These are phyloP conservation scores for Thomomys bottae DNA, from an alignment of 2,113 vertebrate genomes.

Conservation along the genomic window DNA sequence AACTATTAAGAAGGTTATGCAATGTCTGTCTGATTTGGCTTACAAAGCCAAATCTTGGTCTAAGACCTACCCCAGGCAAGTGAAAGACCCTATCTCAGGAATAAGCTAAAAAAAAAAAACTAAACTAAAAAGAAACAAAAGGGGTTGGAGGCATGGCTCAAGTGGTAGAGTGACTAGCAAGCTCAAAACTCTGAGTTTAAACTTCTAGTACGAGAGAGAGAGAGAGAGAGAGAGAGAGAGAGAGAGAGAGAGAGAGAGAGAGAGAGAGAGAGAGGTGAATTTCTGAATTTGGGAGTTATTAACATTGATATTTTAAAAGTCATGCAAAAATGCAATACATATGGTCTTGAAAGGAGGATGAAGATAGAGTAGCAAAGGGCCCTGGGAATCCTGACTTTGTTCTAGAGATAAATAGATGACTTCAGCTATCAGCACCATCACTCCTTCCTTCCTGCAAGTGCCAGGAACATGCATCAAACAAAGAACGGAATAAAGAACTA, in stretches of 20 bases:
- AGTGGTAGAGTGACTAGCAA: too few species aligned
- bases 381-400: neutral
- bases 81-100: too few species aligned
- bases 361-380: neutral
- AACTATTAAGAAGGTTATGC: neutral
- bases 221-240: too few species aligned
- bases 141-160: too few species aligned
- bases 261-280: neutral
- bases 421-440: neutral
- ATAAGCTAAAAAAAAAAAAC: too few species aligned
- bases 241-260: too few species aligned
- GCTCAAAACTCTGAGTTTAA: too few species aligned
- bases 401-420: slow-evolving; percentile 44
- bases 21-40: neutral
- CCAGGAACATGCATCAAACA: slow-evolving; percentile 10
- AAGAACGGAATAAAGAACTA: neutral
- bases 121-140: too few species aligned
- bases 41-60: neutral
- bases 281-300: neutral
- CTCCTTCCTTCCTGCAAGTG: neutral
- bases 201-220: too few species aligned
- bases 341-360: neutral
- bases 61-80: too few species aligned
- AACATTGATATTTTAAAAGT: neutral
- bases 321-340: neutral